Evolutionary conservation across 2,888 invertebrate genomes (phyloP).

Genomic region (Drosophila koepferae): DNA sequence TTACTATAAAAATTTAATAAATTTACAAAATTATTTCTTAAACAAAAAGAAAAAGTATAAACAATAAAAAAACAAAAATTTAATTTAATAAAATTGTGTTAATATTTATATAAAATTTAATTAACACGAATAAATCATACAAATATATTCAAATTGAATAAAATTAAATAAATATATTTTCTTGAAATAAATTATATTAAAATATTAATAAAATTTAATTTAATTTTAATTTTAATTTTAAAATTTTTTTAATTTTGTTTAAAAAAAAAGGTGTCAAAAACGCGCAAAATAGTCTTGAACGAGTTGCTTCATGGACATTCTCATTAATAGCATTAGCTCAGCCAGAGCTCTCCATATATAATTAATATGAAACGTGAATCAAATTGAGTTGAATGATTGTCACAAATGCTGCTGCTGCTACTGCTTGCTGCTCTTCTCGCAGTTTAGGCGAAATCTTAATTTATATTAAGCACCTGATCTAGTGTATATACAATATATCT

Average conservation of each 20-base stretch:
- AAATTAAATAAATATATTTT: no score
- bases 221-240: no score
- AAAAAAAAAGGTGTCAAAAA: not conserved
- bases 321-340: constrained; percentile 45
- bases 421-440: constrained; percentile 7
- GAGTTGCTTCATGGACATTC: constrained; percentile 42
- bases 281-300: not conserved
- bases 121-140: no score
- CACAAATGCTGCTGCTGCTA: constrained; percentile 13
- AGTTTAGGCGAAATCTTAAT: not conserved
- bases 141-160: not conserved
- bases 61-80: no score
- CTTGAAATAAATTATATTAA: not conserved
- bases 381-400: constrained; percentile 26
- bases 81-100: no score
- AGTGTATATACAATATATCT: constrained; percentile 5
- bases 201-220: not conserved
- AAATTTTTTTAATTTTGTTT: no score
- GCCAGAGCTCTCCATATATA: constrained; percentile 58
- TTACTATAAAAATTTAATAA: not conserved
- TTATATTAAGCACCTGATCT: constrained; percentile 9
- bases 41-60: no score
- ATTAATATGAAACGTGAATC: constrained; percentile 23
- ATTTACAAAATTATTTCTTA: no score
- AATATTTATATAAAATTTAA: no score